phyloP scores from a whole-genome alignment of 2,888 invertebrate genomes.

The Drosophila meridionalis region DNA sequence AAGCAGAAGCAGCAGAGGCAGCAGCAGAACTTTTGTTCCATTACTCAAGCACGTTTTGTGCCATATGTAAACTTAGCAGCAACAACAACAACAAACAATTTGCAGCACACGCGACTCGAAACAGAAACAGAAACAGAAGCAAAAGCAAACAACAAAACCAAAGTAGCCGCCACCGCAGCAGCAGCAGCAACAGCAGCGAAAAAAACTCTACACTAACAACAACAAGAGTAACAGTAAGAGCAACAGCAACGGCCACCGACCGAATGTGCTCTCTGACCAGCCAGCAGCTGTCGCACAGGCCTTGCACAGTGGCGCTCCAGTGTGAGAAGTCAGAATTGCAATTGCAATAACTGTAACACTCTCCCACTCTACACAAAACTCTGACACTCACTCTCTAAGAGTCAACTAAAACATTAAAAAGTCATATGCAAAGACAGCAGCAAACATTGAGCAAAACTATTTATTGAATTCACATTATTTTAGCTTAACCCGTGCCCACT shows the following conservation, averaged over 20 bases:
- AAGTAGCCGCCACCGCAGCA: conserved; percentile 43
- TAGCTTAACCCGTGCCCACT: conserved; percentile 32
- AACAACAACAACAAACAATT: conserved; percentile 39
- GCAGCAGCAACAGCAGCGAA: conserved; percentile 9
- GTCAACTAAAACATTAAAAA: background rate
- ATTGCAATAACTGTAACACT: background rate
- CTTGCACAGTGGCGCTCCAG: conserved; percentile 42
- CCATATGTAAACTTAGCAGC: conserved; percentile 60
- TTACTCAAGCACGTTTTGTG: conserved; percentile 63
- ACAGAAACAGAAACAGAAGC: conserved; percentile 36
- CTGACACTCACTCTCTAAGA: background rate
- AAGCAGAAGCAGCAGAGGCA: background rate
- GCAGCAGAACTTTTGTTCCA: conserved; percentile 56
- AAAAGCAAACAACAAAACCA: conserved; percentile 45
- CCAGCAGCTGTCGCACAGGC: conserved; percentile 70
- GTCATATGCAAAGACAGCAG: too few relatives aligned
- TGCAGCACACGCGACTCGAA: conserved; percentile 60
- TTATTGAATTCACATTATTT: background rate
- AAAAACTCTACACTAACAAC: conserved; percentile 29
- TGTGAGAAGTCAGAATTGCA: conserved; percentile 2
- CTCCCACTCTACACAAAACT: background rate
- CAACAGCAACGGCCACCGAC: conserved; percentile 35
- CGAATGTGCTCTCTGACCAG: conserved; percentile 69
- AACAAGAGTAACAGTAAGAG: conserved; percentile 31
- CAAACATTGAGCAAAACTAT: too few relatives aligned